Conservation (phyloP, 2,113 vertebrate genomes). For the Galbula dea region DNA sequence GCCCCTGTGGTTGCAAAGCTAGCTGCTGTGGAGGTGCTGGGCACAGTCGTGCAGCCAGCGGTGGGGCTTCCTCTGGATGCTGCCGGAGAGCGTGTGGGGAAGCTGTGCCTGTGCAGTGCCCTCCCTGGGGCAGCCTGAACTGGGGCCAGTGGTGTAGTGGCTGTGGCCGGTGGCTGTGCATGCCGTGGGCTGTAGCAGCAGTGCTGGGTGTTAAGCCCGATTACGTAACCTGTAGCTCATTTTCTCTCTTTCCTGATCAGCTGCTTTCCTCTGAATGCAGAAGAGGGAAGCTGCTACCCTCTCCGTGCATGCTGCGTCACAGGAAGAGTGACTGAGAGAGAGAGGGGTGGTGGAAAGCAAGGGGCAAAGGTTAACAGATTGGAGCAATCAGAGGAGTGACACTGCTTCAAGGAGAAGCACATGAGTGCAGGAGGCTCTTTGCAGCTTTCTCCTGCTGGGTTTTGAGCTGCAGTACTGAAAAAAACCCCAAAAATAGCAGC, state of each 20-base stretch:
- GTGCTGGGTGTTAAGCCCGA: not conserved
- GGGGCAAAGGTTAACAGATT: constrained; percentile 43
- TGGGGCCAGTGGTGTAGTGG: not conserved
- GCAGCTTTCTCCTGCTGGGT: constrained; percentile 2
- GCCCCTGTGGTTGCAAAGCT: not conserved
- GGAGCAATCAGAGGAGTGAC: not conserved
- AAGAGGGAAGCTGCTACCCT: not conserved
- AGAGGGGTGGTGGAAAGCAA: not conserved
- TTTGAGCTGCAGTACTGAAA: not conserved
- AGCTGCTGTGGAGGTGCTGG: not conserved
- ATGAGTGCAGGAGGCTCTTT: not conserved
- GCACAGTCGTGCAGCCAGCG: accelerated
- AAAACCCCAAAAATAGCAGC: not conserved
- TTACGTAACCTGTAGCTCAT: constrained; percentile 23
- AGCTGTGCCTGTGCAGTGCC: not conserved
- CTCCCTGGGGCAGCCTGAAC: not conserved
- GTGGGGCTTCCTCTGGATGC: not conserved
- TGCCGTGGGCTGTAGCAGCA: not conserved
- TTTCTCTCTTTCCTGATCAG: not conserved
- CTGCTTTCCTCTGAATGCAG: not conserved
- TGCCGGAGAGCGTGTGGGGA: not conserved
- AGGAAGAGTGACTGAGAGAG: not conserved
- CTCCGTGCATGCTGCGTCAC: not conserved
- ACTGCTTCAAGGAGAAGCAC: not conserved
- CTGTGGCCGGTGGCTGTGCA: not conserved